Percentiles rank a stretch among this genome's conserved stretches.
These are phyloP conservation scores for Ictalurus punctatus DNA, from an alignment of 2,113 vertebrate species.

Conservation along the genomic window DNA sequence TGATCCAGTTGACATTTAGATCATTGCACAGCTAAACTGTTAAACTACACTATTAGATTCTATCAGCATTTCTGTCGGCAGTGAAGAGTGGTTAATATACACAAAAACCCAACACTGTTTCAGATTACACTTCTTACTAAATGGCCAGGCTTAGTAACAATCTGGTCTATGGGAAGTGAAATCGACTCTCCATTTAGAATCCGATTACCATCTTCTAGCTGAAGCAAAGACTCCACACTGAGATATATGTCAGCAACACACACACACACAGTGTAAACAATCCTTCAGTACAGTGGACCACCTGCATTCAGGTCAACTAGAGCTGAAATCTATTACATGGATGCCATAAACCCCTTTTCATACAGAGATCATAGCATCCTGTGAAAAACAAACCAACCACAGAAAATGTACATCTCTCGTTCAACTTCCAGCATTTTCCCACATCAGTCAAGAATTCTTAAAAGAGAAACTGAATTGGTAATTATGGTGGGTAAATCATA, in stretches of 20 bases:
- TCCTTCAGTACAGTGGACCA: slow-evolving; percentile 24
- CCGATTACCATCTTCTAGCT: slow-evolving; percentile 43
- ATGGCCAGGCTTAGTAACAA: slow-evolving; percentile 3
- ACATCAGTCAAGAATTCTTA: neutral
- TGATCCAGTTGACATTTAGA: slow-evolving; percentile 26
- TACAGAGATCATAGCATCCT: neutral
- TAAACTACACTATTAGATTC: slow-evolving; percentile 30
- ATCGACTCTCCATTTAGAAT: slow-evolving; percentile 4
- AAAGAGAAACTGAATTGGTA: neutral
- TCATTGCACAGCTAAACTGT: slow-evolving; percentile 4
- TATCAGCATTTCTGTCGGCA: slow-evolving; percentile 15
- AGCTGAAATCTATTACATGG: slow-evolving; percentile 12
- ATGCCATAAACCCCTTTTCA: slow-evolving; percentile 8
- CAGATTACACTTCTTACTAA: slow-evolving; percentile 25
- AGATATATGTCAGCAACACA: slow-evolving; percentile 25
- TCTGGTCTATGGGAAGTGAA: slow-evolving; percentile 32
- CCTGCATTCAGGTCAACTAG: slow-evolving; percentile 32
- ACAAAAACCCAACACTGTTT: slow-evolving; percentile 1
- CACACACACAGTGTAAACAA: slow-evolving; percentile 20
- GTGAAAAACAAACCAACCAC: neutral
- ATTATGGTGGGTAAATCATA: neutral
- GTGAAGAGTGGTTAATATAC: neutral
- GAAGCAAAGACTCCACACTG: slow-evolving; percentile 19
- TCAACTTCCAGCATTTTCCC: neutral
- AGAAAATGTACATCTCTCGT: neutral